Conservation (phyloP, 2,888 invertebrate species). For the Clostera curtula region DNA sequence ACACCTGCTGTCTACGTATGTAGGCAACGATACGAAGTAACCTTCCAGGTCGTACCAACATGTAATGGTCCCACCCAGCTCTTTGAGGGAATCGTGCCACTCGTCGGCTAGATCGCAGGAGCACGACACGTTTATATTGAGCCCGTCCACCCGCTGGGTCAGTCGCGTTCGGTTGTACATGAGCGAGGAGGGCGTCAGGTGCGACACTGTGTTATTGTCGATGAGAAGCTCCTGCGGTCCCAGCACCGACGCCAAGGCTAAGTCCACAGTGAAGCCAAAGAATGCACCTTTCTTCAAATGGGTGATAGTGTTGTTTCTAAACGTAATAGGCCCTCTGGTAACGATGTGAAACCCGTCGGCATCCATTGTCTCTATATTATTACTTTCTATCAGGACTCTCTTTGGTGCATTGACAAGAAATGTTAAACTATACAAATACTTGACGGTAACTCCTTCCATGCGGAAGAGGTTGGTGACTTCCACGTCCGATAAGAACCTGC, state of each 20-base stretch:
- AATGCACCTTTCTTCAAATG: conserved; percentile 77
- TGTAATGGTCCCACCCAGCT: conserved; percentile 49
- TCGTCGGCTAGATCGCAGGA: conserved; percentile 65
- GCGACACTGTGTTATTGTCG: conserved; percentile 77
- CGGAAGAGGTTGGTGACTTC: conserved; percentile 79
- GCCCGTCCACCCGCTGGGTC: conserved; percentile 70
- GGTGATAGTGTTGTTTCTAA: conserved; percentile 79
- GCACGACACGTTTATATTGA: conserved; percentile 76
- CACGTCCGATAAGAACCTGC: conserved; percentile 83
- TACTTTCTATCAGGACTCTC: conserved; percentile 77
- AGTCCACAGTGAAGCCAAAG: conserved; percentile 70
- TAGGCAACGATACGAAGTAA: conserved; percentile 52
- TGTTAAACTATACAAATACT: conserved; percentile 79
- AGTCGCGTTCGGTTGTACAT: conserved; percentile 73
- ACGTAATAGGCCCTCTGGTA: conserved; percentile 76
- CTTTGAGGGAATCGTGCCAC: conserved; percentile 46
- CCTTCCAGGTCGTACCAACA: conserved; percentile 60
- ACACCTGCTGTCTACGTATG: conserved; percentile 54
- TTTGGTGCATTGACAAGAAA: conserved; percentile 79
- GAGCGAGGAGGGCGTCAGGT: conserved; percentile 74
- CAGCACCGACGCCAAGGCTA: conserved; percentile 53
- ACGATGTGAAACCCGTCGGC: conserved; percentile 79
- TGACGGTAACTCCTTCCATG: conserved; percentile 79
- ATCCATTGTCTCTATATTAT: conserved; percentile 74
- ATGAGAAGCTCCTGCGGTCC: conserved; percentile 72